Base-by-base conservation (phyloP, 2,797 vertebrate genomes). In the Dryobates pubescens region DNA sequence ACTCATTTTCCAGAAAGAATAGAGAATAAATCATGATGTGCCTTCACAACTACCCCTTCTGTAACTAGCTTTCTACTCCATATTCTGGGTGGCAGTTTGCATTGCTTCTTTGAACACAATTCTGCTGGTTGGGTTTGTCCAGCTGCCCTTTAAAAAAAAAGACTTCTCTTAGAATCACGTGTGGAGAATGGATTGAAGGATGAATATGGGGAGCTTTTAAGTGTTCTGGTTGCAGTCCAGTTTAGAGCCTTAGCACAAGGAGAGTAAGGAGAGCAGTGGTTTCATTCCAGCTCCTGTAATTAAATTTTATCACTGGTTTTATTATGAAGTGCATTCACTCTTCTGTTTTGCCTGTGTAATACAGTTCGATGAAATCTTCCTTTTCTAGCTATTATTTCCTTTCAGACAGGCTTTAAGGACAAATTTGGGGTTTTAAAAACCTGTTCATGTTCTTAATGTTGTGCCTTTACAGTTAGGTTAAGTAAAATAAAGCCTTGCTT, bases 241-340 rank as follows among this genome's bases (percentile, higher is more conserved):
- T 63, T 81, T 38, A 70, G 38, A 76, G 59, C 71, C 61, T 70
- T 84, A 88, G 41, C 61, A 45, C 17, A 63, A 74, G 53, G 78
- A 81, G 38, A 72, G 11, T 41, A 61, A 79, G n/a, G 78, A 41
- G 43, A 82, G 23, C 1, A 2, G 30, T 67, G 17, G 30, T 72
- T 94, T 91, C 17, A 72, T 89, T 87, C 92, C 54, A 56, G 76
- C 54, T 85, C 73, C 75, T 90, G 6, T 82, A 80, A 82, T 49
- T 82, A 71, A 64, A 71, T 62, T 70, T 58, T 87, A 26, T 77
- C 30, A 57, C 74, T 78, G 41, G 88, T 83, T 91, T 58, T 74
- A 65, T 83, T 83, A 59, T 34, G 12, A 82, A 80, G 29, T 88
- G 32, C 9, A 4, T 78, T 65, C 73, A 58, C 22, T 85, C 29